phyloP scores from a whole-genome alignment of 2,888 invertebrate genomes.

The Pherbina coryleti region DNA sequence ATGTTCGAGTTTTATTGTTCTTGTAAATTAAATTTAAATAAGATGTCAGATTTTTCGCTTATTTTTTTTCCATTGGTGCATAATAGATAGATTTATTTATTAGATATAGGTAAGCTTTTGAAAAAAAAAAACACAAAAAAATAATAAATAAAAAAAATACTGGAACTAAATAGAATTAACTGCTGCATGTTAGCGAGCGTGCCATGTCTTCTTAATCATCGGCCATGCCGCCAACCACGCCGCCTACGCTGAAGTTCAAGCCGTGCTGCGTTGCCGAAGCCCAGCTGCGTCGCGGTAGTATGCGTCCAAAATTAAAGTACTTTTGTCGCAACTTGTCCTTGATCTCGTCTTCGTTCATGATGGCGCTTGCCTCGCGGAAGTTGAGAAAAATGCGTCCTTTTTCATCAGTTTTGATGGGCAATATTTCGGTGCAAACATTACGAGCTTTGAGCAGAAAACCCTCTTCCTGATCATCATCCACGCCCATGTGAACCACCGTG shows the following conservation, averaged over 20 bases:
- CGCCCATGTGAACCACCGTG: too few species aligned
- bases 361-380: conserved; percentile 68
- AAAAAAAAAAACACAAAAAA: too few species aligned
- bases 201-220: conserved; percentile 48
- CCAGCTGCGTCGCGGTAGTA: conserved; percentile 66
- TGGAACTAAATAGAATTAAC: too few species aligned
- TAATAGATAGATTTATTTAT: too few species aligned
- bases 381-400: conserved; percentile 68
- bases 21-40: background rate
- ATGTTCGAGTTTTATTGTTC: background rate
- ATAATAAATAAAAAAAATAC: too few species aligned
- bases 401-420: conserved; percentile 69
- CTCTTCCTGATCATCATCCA: conserved; percentile 54
- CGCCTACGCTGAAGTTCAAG: conserved; percentile 56
- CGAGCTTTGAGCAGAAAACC: conserved; percentile 65
- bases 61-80: too few species aligned
- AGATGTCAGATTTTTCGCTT: too few species aligned
- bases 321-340: conserved; percentile 67
- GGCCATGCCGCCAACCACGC: conserved; percentile 58
- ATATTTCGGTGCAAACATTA: conserved; percentile 69
- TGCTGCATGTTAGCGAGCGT: too few species aligned
- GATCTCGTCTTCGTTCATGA: conserved; percentile 69
- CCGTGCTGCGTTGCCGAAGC: conserved; percentile 65
- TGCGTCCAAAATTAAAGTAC: conserved; percentile 66
- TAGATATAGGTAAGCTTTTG: too few species aligned